phyloP scores from a whole-genome alignment of 2,113 vertebrate genomes.

The Oceanites oceanicus region DNA sequence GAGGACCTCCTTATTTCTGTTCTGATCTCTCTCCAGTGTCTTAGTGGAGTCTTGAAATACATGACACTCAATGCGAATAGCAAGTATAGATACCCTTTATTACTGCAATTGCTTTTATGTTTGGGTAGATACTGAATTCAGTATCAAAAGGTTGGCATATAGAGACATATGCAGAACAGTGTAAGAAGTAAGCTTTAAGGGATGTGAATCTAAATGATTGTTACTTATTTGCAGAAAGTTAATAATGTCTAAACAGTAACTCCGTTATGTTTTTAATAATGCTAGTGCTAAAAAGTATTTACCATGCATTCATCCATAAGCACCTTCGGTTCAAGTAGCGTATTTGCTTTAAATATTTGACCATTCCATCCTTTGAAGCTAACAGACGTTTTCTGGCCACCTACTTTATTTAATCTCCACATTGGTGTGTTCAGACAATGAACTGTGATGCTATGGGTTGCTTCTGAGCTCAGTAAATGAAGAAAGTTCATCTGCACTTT shows the following conservation, averaged over 20 bases:
- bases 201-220: neutral
- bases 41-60: neutral
- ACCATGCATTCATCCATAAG: conserved; percentile 92
- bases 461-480: conserved; percentile 93
- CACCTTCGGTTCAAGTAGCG: conserved; percentile 84
- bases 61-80: neutral
- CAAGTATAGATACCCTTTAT: neutral
- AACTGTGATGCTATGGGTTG: conserved; percentile 86
- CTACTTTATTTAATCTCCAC: conserved; percentile 53
- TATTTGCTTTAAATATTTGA: conserved; percentile 85
- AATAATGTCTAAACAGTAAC: neutral
- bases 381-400: conserved; percentile 59
- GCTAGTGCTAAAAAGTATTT: conserved; percentile 32
- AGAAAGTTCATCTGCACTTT: conserved; percentile 99
- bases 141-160: neutral
- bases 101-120: neutral
- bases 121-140: neutral
- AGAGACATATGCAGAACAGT: neutral
- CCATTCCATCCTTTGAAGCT: conserved; percentile 93
- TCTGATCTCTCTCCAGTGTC: neutral
- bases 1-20: neutral
- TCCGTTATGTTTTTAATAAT: neutral
- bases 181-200: neutral
- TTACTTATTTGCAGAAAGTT: neutral
- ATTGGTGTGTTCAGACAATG: conserved; percentile 83